Base-by-base conservation (phyloP, 2,888 invertebrate genomes). In the Palloptera scutellata region DNA sequence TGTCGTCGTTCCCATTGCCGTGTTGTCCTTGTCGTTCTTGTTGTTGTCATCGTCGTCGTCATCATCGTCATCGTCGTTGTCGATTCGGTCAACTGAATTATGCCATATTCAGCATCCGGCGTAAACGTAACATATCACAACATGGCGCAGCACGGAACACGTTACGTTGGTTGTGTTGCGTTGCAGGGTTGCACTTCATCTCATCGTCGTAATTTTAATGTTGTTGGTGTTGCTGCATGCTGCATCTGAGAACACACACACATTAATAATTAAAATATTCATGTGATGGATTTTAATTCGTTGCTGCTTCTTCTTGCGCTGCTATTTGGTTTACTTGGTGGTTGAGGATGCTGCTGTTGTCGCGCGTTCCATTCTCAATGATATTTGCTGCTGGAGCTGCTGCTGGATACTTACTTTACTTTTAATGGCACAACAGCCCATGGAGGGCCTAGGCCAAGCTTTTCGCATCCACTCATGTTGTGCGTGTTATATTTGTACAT, bases 201-300 rank as follows among this genome's bases (percentile, higher is more conserved):
- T 17, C 52, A 48, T 13, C 43, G 20, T 17, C 43, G 48, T 19
- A 42, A 41, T 62, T 59, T 52, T 13, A 19, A 45, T 41, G 48
- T 43, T 17, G 51, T 19, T 42, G 15, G 17, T 64, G 41, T n/a
- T 55, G 64, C 20, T 63, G 61, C n/a, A n/a, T 54, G 52, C 30
- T 63, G 65, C 17, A 53, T 59, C 69, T 72, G 70, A 71, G 71
- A 4, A 30, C 30, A 30, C 76, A 73, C 76, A 30, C 76, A 73
- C 76, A 78, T 79, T 78, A 79, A 78, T 78, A 77, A 78, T 79
- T 79, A 75, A 79, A 79, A 78, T 78, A 78, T 78, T 77, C 72
- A 69, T 74, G 75, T 75, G 70, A 72, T 74, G 74, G 73, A 74
- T 76, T 74, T 72, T 68, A 70, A 74, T 71, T 68, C 71, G 63